Evolutionary conservation across 2,113 vertebrate genomes (phyloP).

Genomic region (Turnix velox): DNA sequence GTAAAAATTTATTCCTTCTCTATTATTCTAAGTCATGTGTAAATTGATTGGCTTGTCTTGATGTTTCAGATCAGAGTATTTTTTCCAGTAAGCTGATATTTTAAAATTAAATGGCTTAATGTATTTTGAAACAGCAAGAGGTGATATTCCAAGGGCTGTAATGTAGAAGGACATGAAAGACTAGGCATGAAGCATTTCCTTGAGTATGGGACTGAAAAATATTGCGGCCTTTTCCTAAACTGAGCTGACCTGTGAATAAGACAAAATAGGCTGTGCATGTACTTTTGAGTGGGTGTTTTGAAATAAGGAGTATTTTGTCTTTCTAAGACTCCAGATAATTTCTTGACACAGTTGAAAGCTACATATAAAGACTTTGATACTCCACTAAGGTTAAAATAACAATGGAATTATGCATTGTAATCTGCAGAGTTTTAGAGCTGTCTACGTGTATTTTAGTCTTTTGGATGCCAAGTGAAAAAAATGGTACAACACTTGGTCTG

Average conservation of each 20-base stretch:
- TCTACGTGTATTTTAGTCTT: background rate
- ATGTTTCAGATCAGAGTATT: background rate
- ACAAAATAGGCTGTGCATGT: too few species aligned
- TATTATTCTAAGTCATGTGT: background rate
- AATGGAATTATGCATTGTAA: rapidly evolving
- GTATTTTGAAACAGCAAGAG: background rate
- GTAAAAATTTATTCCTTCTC: rapidly evolving
- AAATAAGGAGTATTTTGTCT: background rate
- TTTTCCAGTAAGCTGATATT: background rate
- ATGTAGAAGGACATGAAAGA: background rate
- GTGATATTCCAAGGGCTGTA: background rate
- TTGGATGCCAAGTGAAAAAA: background rate
- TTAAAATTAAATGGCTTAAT: background rate
- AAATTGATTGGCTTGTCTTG: background rate
- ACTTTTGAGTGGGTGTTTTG: rapidly evolving
- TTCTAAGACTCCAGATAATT: background rate
- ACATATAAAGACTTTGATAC: background rate
- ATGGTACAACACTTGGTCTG: background rate
- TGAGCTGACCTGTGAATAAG: background rate
- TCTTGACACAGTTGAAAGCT: background rate
- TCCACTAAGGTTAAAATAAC: background rate
- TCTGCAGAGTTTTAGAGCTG: background rate
- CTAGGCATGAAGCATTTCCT: background rate
- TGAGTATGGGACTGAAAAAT: background rate
- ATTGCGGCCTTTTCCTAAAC: background rate